Percentiles rank a stretch among this genome's conserved stretches.
Evolutionary conservation across 2,797 vertebrate genomes (phyloP).

Genomic region (Poliocrania exsul): DNA sequence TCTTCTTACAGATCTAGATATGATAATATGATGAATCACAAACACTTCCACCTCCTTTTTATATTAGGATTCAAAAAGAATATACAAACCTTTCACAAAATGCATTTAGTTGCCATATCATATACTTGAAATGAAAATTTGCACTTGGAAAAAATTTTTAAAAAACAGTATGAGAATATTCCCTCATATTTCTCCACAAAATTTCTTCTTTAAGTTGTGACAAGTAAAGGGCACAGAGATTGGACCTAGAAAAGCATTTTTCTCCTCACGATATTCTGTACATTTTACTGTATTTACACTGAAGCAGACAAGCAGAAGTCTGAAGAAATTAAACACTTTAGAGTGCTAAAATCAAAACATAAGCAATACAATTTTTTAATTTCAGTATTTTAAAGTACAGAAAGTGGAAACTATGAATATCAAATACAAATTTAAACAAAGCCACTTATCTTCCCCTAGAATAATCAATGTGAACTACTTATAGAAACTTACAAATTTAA

Average conservation of each 20-base stretch:
- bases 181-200: background rate
- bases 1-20: background rate
- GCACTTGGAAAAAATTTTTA: background rate
- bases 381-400: slow-evolving; percentile 83
- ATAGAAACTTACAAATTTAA: slow-evolving; percentile 83
- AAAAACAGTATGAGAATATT: background rate
- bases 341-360: slow-evolving; percentile 79
- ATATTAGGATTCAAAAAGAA: slow-evolving; percentile 4
- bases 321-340: slow-evolving; percentile 74
- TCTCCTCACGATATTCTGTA: background rate
- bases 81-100: slow-evolving; percentile 10
- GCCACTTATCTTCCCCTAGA: slow-evolving; percentile 78
- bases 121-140: background rate
- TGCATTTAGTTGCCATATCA: background rate
- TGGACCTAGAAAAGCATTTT: background rate
- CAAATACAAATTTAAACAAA: slow-evolving; percentile 84
- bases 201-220: background rate
- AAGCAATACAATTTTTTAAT: slow-evolving; percentile 82
- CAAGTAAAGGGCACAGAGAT: background rate
- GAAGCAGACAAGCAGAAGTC: slow-evolving; percentile 44
- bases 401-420: slow-evolving; percentile 80
- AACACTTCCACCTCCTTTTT: background rate
- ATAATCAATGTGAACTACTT: slow-evolving; percentile 79
- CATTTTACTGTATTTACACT: slow-evolving; percentile 46
- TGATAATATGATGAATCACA: background rate